Percentiles rank a stretch among this genome's conserved stretches.
Evolutionary conservation across 2,888 invertebrate genomes (phyloP).

Genomic region (Belgica antarctica): DNA sequence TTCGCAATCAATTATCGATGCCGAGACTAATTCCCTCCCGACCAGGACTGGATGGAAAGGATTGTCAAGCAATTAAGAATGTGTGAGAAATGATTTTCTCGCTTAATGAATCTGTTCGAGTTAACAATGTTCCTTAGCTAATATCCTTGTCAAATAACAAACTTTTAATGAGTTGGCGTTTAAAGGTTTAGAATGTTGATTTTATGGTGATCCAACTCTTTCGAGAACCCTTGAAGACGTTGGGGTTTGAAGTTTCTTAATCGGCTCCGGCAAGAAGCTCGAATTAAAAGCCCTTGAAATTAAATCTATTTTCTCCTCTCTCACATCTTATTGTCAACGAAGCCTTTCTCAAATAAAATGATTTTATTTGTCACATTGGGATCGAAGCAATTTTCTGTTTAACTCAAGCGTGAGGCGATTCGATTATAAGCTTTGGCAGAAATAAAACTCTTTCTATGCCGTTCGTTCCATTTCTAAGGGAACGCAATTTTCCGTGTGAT

Average conservation of each 20-base stretch:
- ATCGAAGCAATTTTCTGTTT: constrained; percentile 35
- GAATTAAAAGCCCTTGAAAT: constrained; percentile 42
- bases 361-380: constrained; percentile 31
- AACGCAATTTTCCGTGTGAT: background rate
- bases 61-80: constrained; percentile 18
- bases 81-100: constrained; percentile 30
- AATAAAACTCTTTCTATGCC: background rate
- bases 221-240: too few species aligned
- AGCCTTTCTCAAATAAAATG: constrained; percentile 12
- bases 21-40: background rate
- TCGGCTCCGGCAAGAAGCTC: too few species aligned
- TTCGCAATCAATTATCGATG: background rate
- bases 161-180: too few species aligned
- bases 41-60: background rate
- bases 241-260: too few species aligned
- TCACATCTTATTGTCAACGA: background rate
- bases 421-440: constrained; percentile 30
- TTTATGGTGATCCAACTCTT: background rate
- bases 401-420: constrained; percentile 30
- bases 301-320: constrained; percentile 27
- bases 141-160: too few species aligned
- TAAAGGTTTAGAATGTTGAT: too few species aligned
- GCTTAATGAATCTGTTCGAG: too few species aligned
- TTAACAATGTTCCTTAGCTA: too few species aligned
- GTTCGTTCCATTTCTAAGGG: background rate